These are phyloP conservation scores for Ciona savignyi DNA, from an alignment of 23 tunicate species.

Conservation along the genomic window DNA sequence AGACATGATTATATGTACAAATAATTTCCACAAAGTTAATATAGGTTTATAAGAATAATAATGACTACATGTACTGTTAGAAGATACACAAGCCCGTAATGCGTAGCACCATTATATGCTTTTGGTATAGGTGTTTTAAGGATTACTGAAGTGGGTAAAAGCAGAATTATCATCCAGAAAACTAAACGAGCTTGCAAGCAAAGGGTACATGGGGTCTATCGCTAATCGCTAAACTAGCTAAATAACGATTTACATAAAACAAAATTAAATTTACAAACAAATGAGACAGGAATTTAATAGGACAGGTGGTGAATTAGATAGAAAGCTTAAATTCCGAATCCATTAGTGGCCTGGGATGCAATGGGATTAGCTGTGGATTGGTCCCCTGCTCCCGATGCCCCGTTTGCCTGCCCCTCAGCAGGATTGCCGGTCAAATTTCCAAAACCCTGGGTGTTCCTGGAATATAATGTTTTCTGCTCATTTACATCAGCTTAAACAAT, in stretches of 20 bases:
- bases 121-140: neutral
- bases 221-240: too few relatives aligned
- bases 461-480: too few relatives aligned
- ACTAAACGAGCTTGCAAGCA: neutral
- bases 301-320: neutral
- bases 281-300: neutral
- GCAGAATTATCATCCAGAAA: neutral
- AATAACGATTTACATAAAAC: too few relatives aligned
- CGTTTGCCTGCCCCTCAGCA: neutral
- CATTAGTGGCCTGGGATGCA: conserved; percentile 12
- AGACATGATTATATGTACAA: neutral
- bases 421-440: neutral
- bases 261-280: too few relatives aligned
- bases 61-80: neutral
- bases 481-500: too few relatives aligned
- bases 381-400: neutral
- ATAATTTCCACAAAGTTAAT: neutral
- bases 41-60: neutral
- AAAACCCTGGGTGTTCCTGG: neutral
- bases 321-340: conserved; percentile 12
- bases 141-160: neutral
- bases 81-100: neutral
- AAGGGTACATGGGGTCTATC: neutral
- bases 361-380: neutral
- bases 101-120: neutral